Conservation (phyloP, 2,113 vertebrate species). For the Triplophysa dalaica region DNA sequence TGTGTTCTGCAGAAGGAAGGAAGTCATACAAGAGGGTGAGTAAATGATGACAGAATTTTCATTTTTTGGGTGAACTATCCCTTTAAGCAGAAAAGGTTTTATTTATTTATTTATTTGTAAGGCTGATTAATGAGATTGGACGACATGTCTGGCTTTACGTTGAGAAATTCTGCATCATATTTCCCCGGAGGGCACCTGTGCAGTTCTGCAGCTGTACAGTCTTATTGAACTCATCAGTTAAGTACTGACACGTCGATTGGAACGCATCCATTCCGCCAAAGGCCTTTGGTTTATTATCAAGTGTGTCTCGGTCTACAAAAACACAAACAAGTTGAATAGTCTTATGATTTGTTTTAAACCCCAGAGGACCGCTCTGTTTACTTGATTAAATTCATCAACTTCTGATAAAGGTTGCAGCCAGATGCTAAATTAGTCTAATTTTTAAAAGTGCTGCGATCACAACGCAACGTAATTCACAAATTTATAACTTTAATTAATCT, state of each 20-base stretch:
- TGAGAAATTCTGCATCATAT: slow-evolving; percentile 24
- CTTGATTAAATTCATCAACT: neutral
- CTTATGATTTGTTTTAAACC: slow-evolving; percentile 11
- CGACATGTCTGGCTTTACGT: slow-evolving; percentile 9
- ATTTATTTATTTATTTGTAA: neutral
- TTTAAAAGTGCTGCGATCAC: neutral
- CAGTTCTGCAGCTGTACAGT: slow-evolving; percentile 25
- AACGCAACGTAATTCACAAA: neutral
- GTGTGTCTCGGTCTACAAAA: neutral
- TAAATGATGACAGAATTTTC: too few relatives aligned
- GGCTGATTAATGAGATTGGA: slow-evolving; percentile 27
- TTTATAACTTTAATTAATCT: slow-evolving; percentile 22
- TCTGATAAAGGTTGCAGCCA: neutral
- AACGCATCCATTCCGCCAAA: neutral
- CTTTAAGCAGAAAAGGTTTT: neutral
- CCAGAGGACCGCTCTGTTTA: slow-evolving; percentile 9
- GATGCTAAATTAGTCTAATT: neutral
- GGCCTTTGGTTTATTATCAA: neutral
- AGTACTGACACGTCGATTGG: slow-evolving; percentile 1
- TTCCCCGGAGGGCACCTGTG: slow-evolving; percentile 31
- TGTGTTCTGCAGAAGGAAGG: too few relatives aligned
- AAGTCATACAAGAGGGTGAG: too few relatives aligned
- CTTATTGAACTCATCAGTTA: slow-evolving; percentile 24
- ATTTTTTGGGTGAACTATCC: too few relatives aligned
- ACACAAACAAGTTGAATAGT: neutral